A percentile compares a stretch with the other conserved stretches of the same genome.
These are phyloP conservation scores for Agrochola macilenta DNA, from an alignment of 2,888 invertebrate species.

Conservation along the genomic window DNA sequence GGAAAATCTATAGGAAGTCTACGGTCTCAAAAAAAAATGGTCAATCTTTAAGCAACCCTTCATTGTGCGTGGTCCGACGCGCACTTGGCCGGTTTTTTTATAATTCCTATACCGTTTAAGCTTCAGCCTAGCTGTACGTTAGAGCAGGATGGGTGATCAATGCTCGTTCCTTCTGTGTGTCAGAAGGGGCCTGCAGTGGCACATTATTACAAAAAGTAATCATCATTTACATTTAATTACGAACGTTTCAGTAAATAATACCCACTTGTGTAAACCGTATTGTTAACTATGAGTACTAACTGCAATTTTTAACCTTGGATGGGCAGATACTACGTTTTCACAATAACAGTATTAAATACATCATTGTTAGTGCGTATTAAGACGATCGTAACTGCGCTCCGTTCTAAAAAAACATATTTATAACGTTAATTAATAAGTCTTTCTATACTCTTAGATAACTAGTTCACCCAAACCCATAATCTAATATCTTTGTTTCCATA, in stretches of 20 bases:
- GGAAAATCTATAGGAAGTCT: no score
- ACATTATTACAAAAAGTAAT: background rate
- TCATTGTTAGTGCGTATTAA: slow-evolving; percentile 14
- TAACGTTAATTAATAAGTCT: no score
- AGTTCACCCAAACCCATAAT: no score
- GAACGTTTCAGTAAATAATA: background rate
- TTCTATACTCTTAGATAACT: no score
- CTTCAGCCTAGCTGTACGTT: background rate
- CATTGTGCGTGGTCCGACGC: no score
- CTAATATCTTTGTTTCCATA: no score
- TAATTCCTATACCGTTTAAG: no score
- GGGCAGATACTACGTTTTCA: slow-evolving; percentile 16
- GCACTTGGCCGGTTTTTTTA: no score
- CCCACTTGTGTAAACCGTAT: slow-evolving; percentile 44
- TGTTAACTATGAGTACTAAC: slow-evolving; percentile 11
- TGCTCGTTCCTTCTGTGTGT: no score
- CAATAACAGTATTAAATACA: slow-evolving; percentile 24
- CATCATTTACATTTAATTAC: slow-evolving; percentile 1
- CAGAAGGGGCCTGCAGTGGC: background rate
- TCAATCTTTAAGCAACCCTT: no score
- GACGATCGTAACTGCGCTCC: background rate
- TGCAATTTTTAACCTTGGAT: slow-evolving; percentile 29
- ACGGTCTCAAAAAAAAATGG: no score
- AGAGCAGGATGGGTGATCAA: no score
- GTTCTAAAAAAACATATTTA: background rate